Evolutionary conservation across 2,113 vertebrate genomes (phyloP), one percentile per base, ranked within the genome.

Genomic region (Vulpes lagopus): DNA sequence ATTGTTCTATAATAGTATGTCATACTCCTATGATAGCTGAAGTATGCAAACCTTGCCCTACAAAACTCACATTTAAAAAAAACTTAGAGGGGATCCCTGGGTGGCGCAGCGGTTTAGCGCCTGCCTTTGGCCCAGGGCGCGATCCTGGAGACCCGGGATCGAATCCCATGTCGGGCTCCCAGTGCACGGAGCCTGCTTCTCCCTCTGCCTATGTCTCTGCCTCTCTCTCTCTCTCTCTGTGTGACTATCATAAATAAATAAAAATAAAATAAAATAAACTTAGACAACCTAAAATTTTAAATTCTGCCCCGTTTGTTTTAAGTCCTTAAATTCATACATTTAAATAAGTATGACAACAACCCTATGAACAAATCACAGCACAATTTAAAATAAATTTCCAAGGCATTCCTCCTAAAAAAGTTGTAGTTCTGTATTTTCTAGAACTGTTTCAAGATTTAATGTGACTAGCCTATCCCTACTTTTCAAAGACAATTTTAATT

Each of bases 21-120:
- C 64, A 65, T 8, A 84, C 32, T 81, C 43, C 38, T 51, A 11
- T 79, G 43, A 83, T 27, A 20, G 64, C 9, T 73, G 15, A 86
- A 79, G 30, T 89, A 79, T 23, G 25, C 69, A 91, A 87, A 91
- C 30, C 87, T 20, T 67, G 49, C 15, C 57, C 71, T 65, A 94
- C 53, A 73, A 93, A 94, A 65, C 55, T 90, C 65, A 91, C n/a
- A 92, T 81, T 94, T 74, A 95, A 73, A 84, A 94, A 84, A 59
- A 4, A 80, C 35, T 35, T 35, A 35, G 35, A 35, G 35, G 35
- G 35, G 35, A 35, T 35, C 35, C 35, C 35, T 35, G 35, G 35
- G 35, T 35, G 35, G 35, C 35, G 35, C 35, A 35, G 35, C 2
- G 35, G 35, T 35, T 35, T 35, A 35, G 35, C 35, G 35, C 35